Evolutionary conservation across 2,888 invertebrate species (phyloP).

Genomic region (Anorthoa munda): DNA sequence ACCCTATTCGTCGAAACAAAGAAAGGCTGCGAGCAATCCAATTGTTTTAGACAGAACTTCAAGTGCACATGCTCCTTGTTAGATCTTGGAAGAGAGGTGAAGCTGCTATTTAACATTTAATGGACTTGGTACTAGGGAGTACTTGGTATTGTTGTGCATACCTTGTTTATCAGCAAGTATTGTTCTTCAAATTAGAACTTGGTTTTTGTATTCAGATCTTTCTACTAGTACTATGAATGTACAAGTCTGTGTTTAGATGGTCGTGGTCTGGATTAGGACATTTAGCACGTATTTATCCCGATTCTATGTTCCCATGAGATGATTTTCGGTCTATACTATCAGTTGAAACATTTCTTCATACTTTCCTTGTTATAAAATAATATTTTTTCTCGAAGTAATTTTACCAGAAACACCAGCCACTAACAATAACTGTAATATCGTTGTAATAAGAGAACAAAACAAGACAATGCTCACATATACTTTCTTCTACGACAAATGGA

Average conservation of each 20-base stretch:
- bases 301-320: not conserved
- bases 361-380: not conserved
- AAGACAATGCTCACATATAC: conserved; percentile 17
- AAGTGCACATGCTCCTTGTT: not conserved
- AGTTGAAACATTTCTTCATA: not conserved
- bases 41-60: not conserved
- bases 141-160: not conserved
- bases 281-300: not conserved
- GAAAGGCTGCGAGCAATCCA: not conserved
- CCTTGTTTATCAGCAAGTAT: not conserved
- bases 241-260: not conserved
- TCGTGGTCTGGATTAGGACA: not conserved
- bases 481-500: conserved; percentile 36
- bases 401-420: not conserved
- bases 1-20: conserved; percentile 3
- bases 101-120: not conserved
- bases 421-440: conserved; percentile 8
- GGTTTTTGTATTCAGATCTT: no score
- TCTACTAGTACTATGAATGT: not conserved
- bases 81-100: not conserved
- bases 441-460: conserved; percentile 15
- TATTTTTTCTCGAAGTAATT: conserved; percentile 1
- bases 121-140: no score
- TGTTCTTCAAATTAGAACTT: not conserved
- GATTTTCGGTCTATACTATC: not conserved